Base-by-base conservation (phyloP, 2,888 invertebrate species). In the Heliothis peltigera region DNA sequence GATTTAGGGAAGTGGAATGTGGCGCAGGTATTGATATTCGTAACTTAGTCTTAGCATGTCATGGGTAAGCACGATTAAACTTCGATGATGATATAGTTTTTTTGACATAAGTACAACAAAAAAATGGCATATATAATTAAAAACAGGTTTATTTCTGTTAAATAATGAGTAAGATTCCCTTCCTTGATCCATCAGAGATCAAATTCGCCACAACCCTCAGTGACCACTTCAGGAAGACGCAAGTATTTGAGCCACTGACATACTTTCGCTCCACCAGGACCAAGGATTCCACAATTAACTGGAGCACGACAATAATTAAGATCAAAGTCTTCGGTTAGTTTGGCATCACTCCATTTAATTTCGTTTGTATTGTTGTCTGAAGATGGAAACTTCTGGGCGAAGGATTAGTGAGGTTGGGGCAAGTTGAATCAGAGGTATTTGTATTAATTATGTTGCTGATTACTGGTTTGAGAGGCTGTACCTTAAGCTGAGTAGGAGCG, bases 371-470 rank as follows among this genome's bases (percentile, higher is more conserved):
- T 53, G 51, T 61, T 55, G 55, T 21, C 64, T 19, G 53, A 65
- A 71, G 70, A 71, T 59, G 57, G 53, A 57, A 66, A 70, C 44
- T 71, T 61, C 28, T 2, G 43, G 15, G 53, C 57, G 67, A 71
- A 73, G 22, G 46, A 71, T 71, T 61, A 67, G 49, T 57, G 70
- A 7, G 70, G 65, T 65, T 71, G 46, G 54, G 43, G 49, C 21
- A 71, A 61, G 60, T 70, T 60, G 19, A 65, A 65, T 60, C 71
- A 65, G 43, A 21, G 66, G 47, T 60, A 72, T 70, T 70, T 19
- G 66, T 65, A 66, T 61, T 61, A 66, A 72, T 71, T 65, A 70
- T 70, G 71, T 59, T 52, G n/a, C 71, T 42, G 65, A 70, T 64
- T 71, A 64, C 35, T 71, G 52, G 55, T 64, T 58, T n/a, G 43